phyloP scores from a whole-genome alignment of 2,888 invertebrate species.

The Microctonus hyperodae region DNA sequence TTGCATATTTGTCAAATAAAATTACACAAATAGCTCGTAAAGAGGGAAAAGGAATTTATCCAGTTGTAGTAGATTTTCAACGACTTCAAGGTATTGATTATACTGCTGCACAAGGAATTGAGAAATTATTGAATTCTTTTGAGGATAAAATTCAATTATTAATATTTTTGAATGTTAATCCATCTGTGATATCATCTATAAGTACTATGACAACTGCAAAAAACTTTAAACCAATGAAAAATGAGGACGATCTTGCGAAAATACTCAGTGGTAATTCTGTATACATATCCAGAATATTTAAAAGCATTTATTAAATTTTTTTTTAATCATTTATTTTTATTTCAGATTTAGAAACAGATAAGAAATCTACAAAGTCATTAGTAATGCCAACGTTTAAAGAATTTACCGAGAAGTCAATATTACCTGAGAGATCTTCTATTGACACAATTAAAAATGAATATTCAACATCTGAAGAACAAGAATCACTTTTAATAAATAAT shows the following conservation, averaged over 20 bases:
- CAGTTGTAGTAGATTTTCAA: conserved; percentile 72
- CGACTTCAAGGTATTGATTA: conserved; percentile 74
- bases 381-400: conserved; percentile 28
- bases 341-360: conserved; percentile 37
- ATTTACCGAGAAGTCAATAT: conserved; percentile 5
- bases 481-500: conserved; percentile 29
- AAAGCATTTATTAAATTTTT: not conserved
- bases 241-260: conserved; percentile 44
- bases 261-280: conserved; percentile 37
- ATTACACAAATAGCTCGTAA: conserved; percentile 65
- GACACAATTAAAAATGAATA: conserved; percentile 4
- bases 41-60: conserved; percentile 63
- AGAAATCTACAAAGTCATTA: conserved; percentile 36
- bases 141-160: conserved; percentile 65
- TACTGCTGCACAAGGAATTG: conserved; percentile 71
- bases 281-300: not conserved
- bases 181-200: conserved; percentile 51
- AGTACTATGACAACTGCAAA: conserved; percentile 41
- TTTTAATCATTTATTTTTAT: not conserved
- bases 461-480: conserved; percentile 29
- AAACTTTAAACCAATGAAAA: conserved; percentile 44
- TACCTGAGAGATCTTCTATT: not conserved
- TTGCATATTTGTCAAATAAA: conserved; percentile 70
- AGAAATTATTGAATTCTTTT: conserved; percentile 67
- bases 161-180: conserved; percentile 63